phyloP scores from a whole-genome alignment of 2,888 invertebrate genomes.

The Thereva nobilitata region DNA sequence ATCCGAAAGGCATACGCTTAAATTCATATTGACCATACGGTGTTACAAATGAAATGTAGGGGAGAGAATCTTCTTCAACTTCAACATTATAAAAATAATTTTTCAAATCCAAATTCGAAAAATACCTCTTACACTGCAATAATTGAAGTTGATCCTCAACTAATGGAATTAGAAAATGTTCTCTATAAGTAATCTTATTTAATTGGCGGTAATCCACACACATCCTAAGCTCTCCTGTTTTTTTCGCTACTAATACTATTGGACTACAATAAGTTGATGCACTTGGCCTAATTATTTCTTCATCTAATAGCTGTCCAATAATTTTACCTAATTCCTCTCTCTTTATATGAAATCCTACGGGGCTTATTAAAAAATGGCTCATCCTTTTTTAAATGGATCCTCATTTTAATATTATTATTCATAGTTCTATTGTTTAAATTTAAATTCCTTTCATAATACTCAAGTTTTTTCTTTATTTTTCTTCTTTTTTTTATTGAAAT shows the following conservation, averaged over 20 bases:
- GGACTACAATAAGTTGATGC: constrained; percentile 17
- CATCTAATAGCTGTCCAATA: constrained; percentile 10
- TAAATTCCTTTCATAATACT: too few species aligned
- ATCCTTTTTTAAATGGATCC: not conserved
- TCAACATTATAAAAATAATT: constrained; percentile 7
- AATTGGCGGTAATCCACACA: constrained; percentile 25
- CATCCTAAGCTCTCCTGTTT: not conserved
- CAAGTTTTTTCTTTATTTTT: too few species aligned
- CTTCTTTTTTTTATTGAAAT: too few species aligned
- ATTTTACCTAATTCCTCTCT: constrained; percentile 14
- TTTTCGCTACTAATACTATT: constrained; percentile 15
- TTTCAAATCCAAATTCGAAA: constrained; percentile 38
- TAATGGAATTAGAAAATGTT: constrained; percentile 21
- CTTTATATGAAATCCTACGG: constrained; percentile 14
- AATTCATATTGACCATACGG: too few species aligned
- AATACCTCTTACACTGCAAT: constrained; percentile 30
- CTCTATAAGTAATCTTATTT: constrained; percentile 21
- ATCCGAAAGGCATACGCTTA: constrained; percentile 40
- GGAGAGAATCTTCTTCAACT: constrained; percentile 37
- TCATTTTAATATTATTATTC: not conserved
- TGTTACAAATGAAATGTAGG: constrained; percentile 7
- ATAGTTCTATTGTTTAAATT: too few species aligned
- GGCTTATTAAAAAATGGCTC: constrained; percentile 20
- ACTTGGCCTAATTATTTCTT: constrained; percentile 20
- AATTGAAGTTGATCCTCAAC: constrained; percentile 24